Evolutionary conservation across 2,888 invertebrate genomes (phyloP), one percentile per base, ranked within the genome.

Genomic region (Pseudanteris insignis): DNA sequence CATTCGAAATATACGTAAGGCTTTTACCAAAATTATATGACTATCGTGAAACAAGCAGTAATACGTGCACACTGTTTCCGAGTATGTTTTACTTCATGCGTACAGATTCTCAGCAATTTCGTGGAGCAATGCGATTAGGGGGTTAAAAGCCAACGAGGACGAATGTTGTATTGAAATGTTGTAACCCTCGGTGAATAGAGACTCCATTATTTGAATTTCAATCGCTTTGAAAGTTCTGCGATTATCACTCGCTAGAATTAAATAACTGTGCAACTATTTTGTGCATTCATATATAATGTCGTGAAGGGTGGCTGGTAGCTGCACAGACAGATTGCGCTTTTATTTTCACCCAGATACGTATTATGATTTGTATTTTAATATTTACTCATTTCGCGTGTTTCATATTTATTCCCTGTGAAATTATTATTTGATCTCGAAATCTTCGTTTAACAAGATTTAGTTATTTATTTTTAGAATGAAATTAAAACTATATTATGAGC

Each of bases 131-230:
- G 58, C 54, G 63, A 63, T 63, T 58, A 63, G 48, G 44, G 57
- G 25, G 57, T 63, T 63, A 63, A 63, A 57, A 63, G 63, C 54
- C 50, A 59, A 34, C 40, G 36, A 58, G 47, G 58, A 43, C 54
- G 54, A 53, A 63, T 54, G 59, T 63, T 55, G 33, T 50, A 43
- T 46, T 55, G 47, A 34, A 63, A n/a, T 63, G 58, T 50, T 59
- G 63, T 58, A 63, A 63, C 50, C 54, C 41, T 34, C 40, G 34
- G 50, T 63, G 63, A 58, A 63, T 63, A 46, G 50, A 40, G 46
- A 15, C 46, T 51, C 54, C 37, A 59, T 63, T 63, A 63, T 63
- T 63, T 55, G 59, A 63, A 63, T 63, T 63, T 59, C 59, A 63
- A 63, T 63, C 59, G 54, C 32, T 50, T 46, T 33, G 46, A 59